Percentiles rank a stretch among this genome's conserved stretches.
Evolutionary conservation across 2,113 vertebrate species (phyloP).

Genomic region (Illadopsis cleaveri): DNA sequence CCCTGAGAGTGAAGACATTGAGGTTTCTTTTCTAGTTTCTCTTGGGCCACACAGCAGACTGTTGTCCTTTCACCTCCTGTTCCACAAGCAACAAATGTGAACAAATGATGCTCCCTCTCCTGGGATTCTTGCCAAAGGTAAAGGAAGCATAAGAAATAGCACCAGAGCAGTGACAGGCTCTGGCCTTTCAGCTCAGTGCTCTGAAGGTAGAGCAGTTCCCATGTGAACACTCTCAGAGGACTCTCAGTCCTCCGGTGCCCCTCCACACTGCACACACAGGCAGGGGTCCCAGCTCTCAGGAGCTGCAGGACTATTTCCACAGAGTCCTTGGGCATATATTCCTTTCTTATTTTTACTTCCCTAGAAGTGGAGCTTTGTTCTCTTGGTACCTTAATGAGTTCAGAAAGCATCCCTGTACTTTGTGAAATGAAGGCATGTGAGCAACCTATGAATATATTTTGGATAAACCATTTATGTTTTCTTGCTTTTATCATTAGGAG

Average conservation of each 20-base stretch:
- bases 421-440: not conserved
- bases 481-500: not conserved
- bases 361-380: not conserved
- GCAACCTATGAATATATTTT: not conserved
- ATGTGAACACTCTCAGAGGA: not conserved
- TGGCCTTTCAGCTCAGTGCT: not conserved
- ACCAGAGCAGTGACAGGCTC: not conserved
- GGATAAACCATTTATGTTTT: not conserved
- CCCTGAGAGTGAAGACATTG: not conserved
- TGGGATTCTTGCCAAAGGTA: not conserved
- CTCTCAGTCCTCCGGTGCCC: not conserved
- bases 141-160: not conserved
- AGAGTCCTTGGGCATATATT: not conserved
- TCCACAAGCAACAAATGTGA: rapidly evolving
- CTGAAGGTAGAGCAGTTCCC: not conserved
- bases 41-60: not conserved
- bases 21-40: not conserved
- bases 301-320: not conserved
- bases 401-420: not conserved
- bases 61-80: not conserved
- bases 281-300: not conserved
- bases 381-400: not conserved
- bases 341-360: not conserved
- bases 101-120: rapidly evolving
- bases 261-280: not conserved